A percentile compares a stretch with the other conserved stretches of the same genome.
These are phyloP conservation scores for Cancer borealis DNA, from an alignment of 2,888 invertebrate species.

Conservation along the genomic window DNA sequence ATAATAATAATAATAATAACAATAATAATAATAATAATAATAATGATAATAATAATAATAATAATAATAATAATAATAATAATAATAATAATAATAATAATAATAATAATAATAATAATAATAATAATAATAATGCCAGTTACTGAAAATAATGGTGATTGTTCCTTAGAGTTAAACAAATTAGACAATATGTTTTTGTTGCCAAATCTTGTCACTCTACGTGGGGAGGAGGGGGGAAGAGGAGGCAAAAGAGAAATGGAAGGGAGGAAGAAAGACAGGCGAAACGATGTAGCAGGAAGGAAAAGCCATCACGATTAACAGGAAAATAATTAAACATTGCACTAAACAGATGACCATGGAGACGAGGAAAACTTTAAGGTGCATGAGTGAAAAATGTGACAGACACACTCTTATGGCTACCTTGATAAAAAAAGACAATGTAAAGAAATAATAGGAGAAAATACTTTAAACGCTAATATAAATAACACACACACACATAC, in stretches of 20 bases:
- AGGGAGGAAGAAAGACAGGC: neutral
- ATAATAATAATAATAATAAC: neutral
- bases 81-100: conserved; percentile 44
- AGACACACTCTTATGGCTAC: neutral
- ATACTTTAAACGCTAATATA: too few species aligned
- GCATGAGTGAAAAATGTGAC: neutral
- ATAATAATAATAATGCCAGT: neutral
- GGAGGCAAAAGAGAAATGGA: neutral
- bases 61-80: neutral
- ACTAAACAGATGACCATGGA: neutral
- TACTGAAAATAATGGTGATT: conserved; percentile 30
- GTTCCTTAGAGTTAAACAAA: neutral
- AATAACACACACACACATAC: neutral
- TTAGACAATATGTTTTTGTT: neutral
- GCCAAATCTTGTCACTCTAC: neutral
- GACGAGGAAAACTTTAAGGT: neutral
- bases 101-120: conserved; percentile 52
- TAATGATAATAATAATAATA: neutral
- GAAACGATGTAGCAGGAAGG: neutral
- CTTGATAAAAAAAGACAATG: neutral
- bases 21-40: neutral
- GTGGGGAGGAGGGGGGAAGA: neutral
- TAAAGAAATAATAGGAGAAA: neutral
- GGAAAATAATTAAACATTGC: neutral
- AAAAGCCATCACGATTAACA: conserved; percentile 12